Conservation (phyloP, 2,113 vertebrate species). For the Mugil cephalus region DNA sequence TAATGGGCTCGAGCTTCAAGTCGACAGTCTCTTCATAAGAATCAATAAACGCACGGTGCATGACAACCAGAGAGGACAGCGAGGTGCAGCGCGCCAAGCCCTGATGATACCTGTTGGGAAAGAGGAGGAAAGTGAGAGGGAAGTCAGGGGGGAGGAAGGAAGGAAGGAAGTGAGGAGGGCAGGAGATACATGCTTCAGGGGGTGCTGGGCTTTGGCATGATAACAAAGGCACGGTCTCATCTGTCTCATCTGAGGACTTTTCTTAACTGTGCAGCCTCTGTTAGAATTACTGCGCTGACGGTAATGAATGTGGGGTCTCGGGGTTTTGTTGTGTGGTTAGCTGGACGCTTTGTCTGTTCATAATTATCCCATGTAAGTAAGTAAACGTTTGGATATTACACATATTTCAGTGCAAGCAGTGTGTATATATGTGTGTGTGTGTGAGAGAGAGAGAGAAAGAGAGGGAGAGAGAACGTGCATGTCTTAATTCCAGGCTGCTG, state of each 20-base stretch:
- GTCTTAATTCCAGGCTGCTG: slow-evolving; percentile 77
- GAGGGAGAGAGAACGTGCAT: slow-evolving; percentile 33
- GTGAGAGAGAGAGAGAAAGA: slow-evolving; percentile 7
- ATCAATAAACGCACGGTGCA: slow-evolving; percentile 79
- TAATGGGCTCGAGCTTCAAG: slow-evolving; percentile 81
- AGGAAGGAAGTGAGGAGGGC: slow-evolving; percentile 56
- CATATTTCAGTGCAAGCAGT: neutral
- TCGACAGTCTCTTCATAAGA: slow-evolving; percentile 80
- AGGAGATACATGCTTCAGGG: slow-evolving; percentile 57
- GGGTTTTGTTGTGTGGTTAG: slow-evolving; percentile 17
- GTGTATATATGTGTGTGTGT: slow-evolving; percentile 19
- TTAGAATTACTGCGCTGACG: slow-evolving; percentile 20
- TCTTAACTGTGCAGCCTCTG: slow-evolving; percentile 30
- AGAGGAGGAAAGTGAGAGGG: slow-evolving; percentile 10
- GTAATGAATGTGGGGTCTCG: slow-evolving; percentile 43
- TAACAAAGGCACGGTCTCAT: slow-evolving; percentile 63
- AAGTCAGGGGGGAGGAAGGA: slow-evolving; percentile 31
- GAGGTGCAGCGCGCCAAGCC: slow-evolving; percentile 48
- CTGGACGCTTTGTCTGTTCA: slow-evolving; percentile 20
- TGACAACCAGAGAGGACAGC: slow-evolving; percentile 62
- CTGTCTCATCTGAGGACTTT: slow-evolving; percentile 52
- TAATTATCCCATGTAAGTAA: neutral
- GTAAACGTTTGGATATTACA: neutral
- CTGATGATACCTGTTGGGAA: slow-evolving; percentile 44
- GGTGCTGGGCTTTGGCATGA: slow-evolving; percentile 66